Percentiles rank a stretch among this genome's conserved stretches.
These are phyloP conservation scores for Hyphantria cunea DNA, from an alignment of 1,140 invertebrate species.

Conservation along the genomic window DNA sequence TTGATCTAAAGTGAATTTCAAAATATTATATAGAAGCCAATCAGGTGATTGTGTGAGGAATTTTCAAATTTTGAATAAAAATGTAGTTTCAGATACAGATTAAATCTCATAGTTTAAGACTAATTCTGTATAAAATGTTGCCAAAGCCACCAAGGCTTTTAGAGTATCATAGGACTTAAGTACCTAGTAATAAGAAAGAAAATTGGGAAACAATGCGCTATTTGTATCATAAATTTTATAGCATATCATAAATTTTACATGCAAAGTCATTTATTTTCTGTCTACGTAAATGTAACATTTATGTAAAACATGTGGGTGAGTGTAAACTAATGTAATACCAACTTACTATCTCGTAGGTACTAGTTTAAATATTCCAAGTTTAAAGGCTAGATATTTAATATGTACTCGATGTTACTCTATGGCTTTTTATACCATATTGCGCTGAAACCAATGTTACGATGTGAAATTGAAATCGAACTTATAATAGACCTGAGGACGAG, in stretches of 20 bases:
- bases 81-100: too few relatives aligned
- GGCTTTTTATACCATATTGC: too few relatives aligned
- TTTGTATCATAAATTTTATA: constrained; percentile 62
- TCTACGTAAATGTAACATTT: constrained; percentile 21
- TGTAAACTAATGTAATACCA: constrained; percentile 15
- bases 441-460: too few relatives aligned
- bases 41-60: too few relatives aligned
- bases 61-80: too few relatives aligned
- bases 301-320: constrained; percentile 24
- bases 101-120: too few relatives aligned
- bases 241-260: constrained; percentile 52
- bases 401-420: constrained; percentile 7
- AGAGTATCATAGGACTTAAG: constrained; percentile 38
- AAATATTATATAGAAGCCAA: too few relatives aligned
- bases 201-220: constrained; percentile 79
- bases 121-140: constrained; percentile 29
- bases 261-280: constrained; percentile 23
- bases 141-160: constrained; percentile 45
- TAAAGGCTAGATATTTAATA: constrained; percentile 11
- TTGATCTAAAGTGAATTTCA: too few relatives aligned
- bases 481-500: too few relatives aligned
- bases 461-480: too few relatives aligned
- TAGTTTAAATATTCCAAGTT: constrained; percentile 7
- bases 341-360: constrained; percentile 9
- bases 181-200: constrained; percentile 37